Percentiles rank a stretch among this genome's conserved stretches.
These are phyloP conservation scores for Globodera rostochiensis DNA, from an alignment of 1,140 invertebrate genomes.

Conservation along the genomic window DNA sequence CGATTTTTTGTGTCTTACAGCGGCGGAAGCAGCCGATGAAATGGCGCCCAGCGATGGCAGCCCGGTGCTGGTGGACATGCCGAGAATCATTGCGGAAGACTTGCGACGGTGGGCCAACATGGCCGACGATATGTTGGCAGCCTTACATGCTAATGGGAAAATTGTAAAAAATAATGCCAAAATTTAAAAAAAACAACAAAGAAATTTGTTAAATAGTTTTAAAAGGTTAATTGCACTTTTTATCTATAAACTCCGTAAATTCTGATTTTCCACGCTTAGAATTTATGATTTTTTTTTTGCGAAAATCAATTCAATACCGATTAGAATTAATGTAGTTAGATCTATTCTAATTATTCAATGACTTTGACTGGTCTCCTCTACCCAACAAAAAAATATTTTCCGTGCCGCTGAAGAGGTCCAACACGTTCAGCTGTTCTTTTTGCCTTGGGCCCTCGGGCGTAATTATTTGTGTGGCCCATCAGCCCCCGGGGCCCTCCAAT, in stretches of 20 bases:
- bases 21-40: slow-evolving; percentile 3
- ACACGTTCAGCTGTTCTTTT: slow-evolving; percentile 18
- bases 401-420: not conserved
- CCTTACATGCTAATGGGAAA: slow-evolving; percentile 47
- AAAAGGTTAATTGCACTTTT: too few species aligned
- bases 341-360: too few species aligned
- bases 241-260: slow-evolving; percentile 23
- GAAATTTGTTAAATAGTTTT: too few species aligned
- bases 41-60: slow-evolving; percentile 25
- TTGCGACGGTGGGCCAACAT: slow-evolving; percentile 50
- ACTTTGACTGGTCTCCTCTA: too few species aligned
- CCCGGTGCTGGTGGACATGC: not conserved
- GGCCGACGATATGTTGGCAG: slow-evolving; percentile 53
- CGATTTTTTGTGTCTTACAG: slow-evolving; percentile 18
- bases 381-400: not conserved
- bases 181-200: too few species aligned
- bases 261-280: slow-evolving; percentile 12
- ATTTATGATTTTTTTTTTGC: not conserved
- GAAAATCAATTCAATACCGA: too few species aligned
- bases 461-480: slow-evolving; percentile 13
- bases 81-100: slow-evolving; percentile 21
- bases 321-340: too few species aligned
- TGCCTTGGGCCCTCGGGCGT: too few species aligned
- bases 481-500: not conserved
- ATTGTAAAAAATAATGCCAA: too few species aligned